These are phyloP conservation scores for Serilophus lunatus DNA, from an alignment of 2,113 vertebrate species.

Conservation along the genomic window DNA sequence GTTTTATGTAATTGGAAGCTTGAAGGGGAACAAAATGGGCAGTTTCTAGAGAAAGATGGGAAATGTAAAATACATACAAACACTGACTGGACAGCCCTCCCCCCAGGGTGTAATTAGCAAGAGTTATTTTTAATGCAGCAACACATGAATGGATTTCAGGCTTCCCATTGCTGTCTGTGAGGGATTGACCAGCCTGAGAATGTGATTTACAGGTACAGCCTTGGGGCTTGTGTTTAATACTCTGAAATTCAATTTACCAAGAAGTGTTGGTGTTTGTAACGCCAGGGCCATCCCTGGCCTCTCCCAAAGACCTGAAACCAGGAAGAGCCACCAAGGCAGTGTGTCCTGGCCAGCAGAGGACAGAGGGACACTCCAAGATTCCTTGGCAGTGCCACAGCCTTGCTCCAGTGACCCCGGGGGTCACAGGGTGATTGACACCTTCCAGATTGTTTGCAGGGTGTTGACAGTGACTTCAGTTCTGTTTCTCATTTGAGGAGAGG, in stretches of 20 bases:
- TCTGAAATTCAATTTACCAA: background rate
- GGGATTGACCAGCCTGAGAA: background rate
- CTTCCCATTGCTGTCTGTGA: background rate
- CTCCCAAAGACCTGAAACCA: background rate
- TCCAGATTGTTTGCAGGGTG: background rate
- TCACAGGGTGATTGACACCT: background rate
- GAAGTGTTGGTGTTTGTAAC: background rate
- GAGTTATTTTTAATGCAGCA: background rate
- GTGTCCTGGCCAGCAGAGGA: background rate
- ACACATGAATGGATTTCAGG: rapidly evolving
- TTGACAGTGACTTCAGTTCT: background rate
- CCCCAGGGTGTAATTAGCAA: background rate
- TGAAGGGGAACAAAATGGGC: background rate
- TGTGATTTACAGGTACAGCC: background rate
- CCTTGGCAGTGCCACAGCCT: background rate
- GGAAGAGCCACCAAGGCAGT: background rate
- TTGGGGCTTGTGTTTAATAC: background rate
- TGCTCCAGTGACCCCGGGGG: background rate
- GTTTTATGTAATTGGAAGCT: background rate
- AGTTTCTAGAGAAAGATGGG: background rate
- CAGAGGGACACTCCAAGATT: background rate
- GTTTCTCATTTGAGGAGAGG: background rate
- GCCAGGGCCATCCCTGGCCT: background rate
- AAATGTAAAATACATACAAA: rapidly evolving
- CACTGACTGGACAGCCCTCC: background rate